A percentile compares a stretch with the other conserved stretches of the same genome.
Conservation (phyloP, 2,113 vertebrate species). For the Callopanchax toddi region DNA sequence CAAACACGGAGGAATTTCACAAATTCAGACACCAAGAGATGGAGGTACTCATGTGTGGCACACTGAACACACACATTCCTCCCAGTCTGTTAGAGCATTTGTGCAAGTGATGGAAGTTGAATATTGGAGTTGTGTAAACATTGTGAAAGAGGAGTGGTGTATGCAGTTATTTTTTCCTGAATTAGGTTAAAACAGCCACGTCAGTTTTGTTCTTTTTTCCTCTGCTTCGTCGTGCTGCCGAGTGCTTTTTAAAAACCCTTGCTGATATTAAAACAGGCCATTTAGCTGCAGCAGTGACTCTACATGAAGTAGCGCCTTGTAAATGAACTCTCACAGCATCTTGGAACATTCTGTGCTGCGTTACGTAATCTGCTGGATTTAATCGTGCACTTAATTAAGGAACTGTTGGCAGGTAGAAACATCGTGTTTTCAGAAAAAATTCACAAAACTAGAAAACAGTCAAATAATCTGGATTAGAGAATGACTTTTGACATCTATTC, state of each 20-base stretch:
- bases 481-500: not conserved
- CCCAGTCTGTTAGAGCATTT: slow-evolving; percentile 2
- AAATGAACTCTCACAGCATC: slow-evolving; percentile 50
- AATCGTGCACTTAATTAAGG: slow-evolving; percentile 59
- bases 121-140: slow-evolving; percentile 45
- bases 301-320: slow-evolving; percentile 14
- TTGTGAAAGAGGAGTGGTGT: not conserved
- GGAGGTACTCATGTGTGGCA: slow-evolving; percentile 33
- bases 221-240: not conserved
- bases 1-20: slow-evolving; percentile 43
- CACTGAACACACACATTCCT: slow-evolving; percentile 27
- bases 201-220: not conserved
- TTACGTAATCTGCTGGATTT: slow-evolving; percentile 60
- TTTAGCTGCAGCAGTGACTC: slow-evolving; percentile 28
- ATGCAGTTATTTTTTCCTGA: not conserved
- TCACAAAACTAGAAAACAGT: not conserved
- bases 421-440: slow-evolving; percentile 13
- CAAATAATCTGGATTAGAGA: slow-evolving; percentile 17
- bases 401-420: slow-evolving; percentile 25
- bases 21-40: slow-evolving; percentile 20
- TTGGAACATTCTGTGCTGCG: slow-evolving; percentile 23
- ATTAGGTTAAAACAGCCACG: not conserved
- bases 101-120: not conserved
- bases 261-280: not conserved
- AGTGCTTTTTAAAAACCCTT: slow-evolving; percentile 38